phyloP scores from a whole-genome alignment of 2,888 invertebrate species.

The Acronicta leporina region DNA sequence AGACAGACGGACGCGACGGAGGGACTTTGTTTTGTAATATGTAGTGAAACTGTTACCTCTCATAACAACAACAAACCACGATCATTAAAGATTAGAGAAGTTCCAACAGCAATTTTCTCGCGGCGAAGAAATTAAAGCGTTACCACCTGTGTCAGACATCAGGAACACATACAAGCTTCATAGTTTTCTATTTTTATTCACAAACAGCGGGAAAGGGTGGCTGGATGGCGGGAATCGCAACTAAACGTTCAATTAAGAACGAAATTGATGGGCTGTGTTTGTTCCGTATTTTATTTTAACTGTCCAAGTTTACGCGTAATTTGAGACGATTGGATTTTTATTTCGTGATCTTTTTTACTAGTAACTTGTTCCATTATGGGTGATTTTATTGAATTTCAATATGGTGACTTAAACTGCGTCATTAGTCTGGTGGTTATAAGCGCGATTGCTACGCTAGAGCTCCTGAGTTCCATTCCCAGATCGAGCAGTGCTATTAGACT shows the following conservation, averaged over 20 bases:
- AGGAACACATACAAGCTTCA: constrained; percentile 63
- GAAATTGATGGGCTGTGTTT: constrained; percentile 62
- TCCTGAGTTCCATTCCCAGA: no score
- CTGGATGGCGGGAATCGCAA: constrained; percentile 38
- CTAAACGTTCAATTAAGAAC: constrained; percentile 63
- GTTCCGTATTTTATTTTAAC: constrained; percentile 60
- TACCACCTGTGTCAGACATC: constrained; percentile 55
- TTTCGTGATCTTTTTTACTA: background rate
- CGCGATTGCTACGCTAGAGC: no score
- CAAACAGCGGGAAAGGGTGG: constrained; percentile 9
- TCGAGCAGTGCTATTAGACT: no score
- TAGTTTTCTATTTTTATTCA: constrained; percentile 64
- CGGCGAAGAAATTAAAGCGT: constrained; percentile 44
- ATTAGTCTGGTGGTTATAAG: no score
- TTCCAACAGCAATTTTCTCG: constrained; percentile 26
- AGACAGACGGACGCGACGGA: no score
- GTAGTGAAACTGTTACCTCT: background rate
- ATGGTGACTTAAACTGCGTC: no score
- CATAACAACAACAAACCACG: background rate
- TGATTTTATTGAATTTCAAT: constrained; percentile 16
- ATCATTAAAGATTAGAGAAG: constrained; percentile 17
- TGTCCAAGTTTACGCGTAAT: constrained; percentile 58
- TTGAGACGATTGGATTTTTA: constrained; percentile 57
- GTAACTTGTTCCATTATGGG: no score
- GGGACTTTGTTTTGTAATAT: no score